Evolutionary conservation across 2,797 vertebrate species (phyloP).

Genomic region (Crypturellus tataupa): DNA sequence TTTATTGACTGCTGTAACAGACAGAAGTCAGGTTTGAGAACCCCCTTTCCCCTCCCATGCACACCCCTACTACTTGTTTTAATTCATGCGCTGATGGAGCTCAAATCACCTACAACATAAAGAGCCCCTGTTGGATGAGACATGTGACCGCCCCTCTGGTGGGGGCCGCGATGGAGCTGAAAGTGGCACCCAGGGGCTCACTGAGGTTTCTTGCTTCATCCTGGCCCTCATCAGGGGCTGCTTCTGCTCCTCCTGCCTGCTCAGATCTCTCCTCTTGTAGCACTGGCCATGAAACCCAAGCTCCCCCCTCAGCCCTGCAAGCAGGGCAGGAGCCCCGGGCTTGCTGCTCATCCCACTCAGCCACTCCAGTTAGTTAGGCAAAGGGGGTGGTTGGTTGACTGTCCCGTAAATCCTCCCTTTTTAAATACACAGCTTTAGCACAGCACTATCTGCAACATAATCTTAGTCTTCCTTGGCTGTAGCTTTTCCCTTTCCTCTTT

Average conservation of each 20-base stretch:
- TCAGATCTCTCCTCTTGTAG: not conserved
- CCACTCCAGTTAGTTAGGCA: not conserved
- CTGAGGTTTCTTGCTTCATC: fast-evolving
- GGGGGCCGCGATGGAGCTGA: not conserved
- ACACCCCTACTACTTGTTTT: not conserved
- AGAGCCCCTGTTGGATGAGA: not conserved
- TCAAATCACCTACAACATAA: not conserved
- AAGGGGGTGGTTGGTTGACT: too few relatives aligned
- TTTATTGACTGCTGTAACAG: not conserved
- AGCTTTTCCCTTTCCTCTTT: not conserved
- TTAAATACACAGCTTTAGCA: not conserved
- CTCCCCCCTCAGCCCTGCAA: fast-evolving
- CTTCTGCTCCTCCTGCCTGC: not conserved
- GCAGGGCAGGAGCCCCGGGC: not conserved
- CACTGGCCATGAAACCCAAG: not conserved
- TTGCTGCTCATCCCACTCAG: not conserved
- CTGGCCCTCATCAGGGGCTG: fast-evolving
- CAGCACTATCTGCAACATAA: not conserved
- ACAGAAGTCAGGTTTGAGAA: too few relatives aligned
- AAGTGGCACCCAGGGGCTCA: fast-evolving
- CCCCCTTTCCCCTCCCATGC: too few relatives aligned
- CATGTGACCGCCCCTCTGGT: not conserved
- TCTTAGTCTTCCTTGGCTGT: not conserved
- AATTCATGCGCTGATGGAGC: not conserved
- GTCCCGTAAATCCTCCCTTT: not conserved